A percentile compares a stretch with the other conserved stretches of the same genome.
These are phyloP conservation scores for Clivina fossor DNA, from an alignment of 2,888 invertebrate species.

Conservation along the genomic window DNA sequence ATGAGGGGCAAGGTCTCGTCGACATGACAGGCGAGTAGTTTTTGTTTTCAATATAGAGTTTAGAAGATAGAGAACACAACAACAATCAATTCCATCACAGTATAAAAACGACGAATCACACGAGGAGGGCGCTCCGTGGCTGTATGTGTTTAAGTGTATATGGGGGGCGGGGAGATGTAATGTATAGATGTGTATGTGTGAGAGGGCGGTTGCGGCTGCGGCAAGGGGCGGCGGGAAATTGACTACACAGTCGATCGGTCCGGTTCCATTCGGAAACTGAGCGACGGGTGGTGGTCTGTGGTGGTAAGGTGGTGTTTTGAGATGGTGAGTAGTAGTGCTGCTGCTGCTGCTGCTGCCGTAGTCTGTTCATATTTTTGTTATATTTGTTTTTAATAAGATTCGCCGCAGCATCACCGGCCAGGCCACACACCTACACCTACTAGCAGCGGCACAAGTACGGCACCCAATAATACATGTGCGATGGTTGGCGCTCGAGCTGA, in stretches of 20 bases:
- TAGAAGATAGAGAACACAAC: conserved; percentile 4
- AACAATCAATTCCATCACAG: conserved; percentile 25
- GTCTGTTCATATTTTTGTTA: neutral
- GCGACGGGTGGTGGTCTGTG: no score
- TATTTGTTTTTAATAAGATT: neutral
- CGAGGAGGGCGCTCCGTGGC: neutral
- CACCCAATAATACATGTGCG: neutral
- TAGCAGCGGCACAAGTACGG: neutral
- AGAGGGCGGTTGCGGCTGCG: neutral
- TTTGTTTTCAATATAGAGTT: conserved; percentile 11
- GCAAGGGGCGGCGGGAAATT: neutral
- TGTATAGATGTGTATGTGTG: neutral
- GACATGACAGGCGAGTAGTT: no score
- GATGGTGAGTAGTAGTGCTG: no score
- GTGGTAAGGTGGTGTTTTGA: no score
- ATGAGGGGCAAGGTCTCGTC: neutral
- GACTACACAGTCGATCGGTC: neutral
- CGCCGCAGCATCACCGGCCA: neutral
- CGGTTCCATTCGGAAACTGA: no score
- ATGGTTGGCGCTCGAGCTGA: neutral
- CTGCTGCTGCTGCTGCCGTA: neutral
- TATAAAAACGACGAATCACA: conserved; percentile 13
- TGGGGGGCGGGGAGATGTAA: neutral
- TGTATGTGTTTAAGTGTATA: neutral
- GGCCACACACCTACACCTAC: neutral